phyloP scores from a whole-genome alignment of 2,888 invertebrate species.

The Synanthedon myopaeformis region DNA sequence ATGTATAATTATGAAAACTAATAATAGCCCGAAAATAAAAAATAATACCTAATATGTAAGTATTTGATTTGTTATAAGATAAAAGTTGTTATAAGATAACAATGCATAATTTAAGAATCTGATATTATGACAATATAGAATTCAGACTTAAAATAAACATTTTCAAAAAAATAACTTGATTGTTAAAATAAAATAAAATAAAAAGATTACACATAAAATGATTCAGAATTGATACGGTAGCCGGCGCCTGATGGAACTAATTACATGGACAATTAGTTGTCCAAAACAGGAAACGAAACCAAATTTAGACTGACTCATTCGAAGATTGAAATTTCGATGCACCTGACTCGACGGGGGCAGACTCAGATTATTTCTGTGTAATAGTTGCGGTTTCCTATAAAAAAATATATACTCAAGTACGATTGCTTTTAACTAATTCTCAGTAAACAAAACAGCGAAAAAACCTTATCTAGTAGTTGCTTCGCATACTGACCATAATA shows the following conservation, averaged over 20 bases:
- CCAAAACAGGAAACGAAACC: constrained; percentile 51
- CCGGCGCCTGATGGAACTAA: constrained; percentile 54
- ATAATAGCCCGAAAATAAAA: not conserved
- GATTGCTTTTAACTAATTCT: constrained; percentile 7
- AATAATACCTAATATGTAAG: not conserved
- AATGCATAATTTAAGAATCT: constrained; percentile 16
- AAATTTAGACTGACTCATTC: constrained; percentile 50
- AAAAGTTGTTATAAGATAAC: not conserved
- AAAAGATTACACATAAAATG: constrained; percentile 21
- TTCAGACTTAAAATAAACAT: constrained; percentile 1
- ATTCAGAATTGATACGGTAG: constrained; percentile 25
- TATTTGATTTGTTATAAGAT: not conserved
- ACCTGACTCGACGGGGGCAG: constrained; percentile 24
- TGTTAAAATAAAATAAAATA: too few relatives aligned
- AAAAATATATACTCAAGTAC: constrained; percentile 1
- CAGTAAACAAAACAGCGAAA: not conserved
- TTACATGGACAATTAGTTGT: constrained; percentile 46
- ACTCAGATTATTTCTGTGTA: constrained; percentile 25
- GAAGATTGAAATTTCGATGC: constrained; percentile 25
- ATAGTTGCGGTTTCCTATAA: constrained; percentile 4
- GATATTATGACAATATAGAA: too few relatives aligned
- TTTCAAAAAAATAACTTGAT: constrained; percentile 14
- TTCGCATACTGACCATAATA: constrained; percentile 4
- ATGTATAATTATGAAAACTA: too few relatives aligned
- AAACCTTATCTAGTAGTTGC: constrained; percentile 2